A percentile compares a stretch with the other conserved stretches of the same genome.
Evolutionary conservation across 2,797 vertebrate genomes (phyloP).

Genomic region (Leptoclinus maculatus): DNA sequence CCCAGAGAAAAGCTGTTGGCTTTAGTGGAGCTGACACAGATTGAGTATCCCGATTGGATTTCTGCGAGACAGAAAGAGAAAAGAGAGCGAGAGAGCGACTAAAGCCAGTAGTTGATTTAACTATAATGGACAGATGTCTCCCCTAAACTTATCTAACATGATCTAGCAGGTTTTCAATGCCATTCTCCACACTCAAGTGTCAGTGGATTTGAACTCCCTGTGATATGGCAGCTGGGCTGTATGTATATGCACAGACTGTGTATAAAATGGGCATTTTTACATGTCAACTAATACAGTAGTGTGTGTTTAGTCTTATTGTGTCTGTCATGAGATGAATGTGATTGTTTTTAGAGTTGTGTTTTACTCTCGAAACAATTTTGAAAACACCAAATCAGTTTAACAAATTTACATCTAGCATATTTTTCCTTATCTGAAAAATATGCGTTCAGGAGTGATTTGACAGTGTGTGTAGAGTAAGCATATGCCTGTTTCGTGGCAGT

Average conservation of each 20-base stretch:
- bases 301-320: no score
- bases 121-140: conserved; percentile 10
- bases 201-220: not conserved
- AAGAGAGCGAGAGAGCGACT: conserved; percentile 5
- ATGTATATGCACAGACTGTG: not conserved
- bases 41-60: conserved; percentile 46
- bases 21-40: conserved; percentile 41
- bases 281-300: no score
- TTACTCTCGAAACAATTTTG: not conserved
- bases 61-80: conserved; percentile 19
- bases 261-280: not conserved
- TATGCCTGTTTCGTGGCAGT: not conserved
- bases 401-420: not conserved
- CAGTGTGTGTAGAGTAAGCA: not conserved
- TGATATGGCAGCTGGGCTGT: not conserved
- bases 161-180: not conserved
- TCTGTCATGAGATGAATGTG: no score
- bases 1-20: conserved; percentile 36
- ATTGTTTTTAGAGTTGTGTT: not conserved
- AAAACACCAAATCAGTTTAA: not conserved
- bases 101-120: conserved; percentile 32
- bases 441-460: no score
- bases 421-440: not conserved
- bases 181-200: not conserved
- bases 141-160: not conserved